Evolutionary conservation across 2,888 invertebrate genomes (phyloP).

Genomic region (Oscheius myriophilus): DNA sequence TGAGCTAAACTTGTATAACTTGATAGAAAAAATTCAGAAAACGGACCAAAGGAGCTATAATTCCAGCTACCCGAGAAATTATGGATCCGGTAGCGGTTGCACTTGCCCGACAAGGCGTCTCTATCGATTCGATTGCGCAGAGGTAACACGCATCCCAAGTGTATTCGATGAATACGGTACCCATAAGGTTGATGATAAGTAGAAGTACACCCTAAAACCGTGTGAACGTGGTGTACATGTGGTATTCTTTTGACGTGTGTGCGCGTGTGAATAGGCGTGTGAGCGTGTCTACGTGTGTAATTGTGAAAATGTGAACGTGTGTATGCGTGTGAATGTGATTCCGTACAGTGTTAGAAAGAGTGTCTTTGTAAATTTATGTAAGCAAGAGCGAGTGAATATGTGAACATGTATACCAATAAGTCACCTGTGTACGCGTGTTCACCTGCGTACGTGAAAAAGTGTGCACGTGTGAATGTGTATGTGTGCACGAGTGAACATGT

Average conservation of each 20-base stretch:
- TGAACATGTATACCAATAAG: no score
- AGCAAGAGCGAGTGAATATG: no score
- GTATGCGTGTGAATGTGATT: no score
- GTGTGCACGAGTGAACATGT: no score
- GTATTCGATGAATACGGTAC: constrained; percentile 68
- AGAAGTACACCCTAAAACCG: constrained; percentile 55
- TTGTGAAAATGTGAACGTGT: no score
- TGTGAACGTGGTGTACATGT: neutral
- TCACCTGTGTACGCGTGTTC: no score
- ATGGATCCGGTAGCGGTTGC: constrained; percentile 60
- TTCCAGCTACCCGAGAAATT: constrained; percentile 60
- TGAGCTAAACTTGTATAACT: constrained; percentile 42
- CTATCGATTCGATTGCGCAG: constrained; percentile 62
- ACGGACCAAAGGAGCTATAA: constrained; percentile 54
- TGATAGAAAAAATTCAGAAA: neutral
- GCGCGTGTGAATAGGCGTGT: no score
- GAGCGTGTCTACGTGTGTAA: no score
- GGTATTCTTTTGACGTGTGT: neutral
- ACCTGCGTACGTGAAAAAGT: no score
- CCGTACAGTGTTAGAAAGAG: no score
- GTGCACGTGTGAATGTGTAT: no score
- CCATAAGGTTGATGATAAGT: constrained; percentile 63
- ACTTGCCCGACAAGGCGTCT: constrained; percentile 55
- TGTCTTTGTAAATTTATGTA: no score
- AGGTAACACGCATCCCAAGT: constrained; percentile 69